Conservation (phyloP, 1,140 invertebrate species). For the Drosophila sp. region DNA sequence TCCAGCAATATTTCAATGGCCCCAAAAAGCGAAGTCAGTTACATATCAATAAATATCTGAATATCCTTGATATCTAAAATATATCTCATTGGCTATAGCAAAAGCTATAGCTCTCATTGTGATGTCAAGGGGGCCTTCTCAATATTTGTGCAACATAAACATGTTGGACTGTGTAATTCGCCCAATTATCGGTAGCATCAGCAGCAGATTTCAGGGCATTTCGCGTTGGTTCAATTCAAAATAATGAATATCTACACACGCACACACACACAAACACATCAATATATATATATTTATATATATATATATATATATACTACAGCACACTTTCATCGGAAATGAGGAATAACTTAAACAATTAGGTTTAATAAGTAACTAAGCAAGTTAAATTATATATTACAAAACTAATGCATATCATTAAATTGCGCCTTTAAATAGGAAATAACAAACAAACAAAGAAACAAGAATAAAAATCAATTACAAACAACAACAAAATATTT, state of each 20-base stretch:
- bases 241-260: neutral
- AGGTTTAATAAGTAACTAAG: slow-evolving; percentile 9
- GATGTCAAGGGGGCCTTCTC: too few species aligned
- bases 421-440: slow-evolving; percentile 79
- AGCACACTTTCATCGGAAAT: slow-evolving; percentile 26
- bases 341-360: slow-evolving; percentile 8
- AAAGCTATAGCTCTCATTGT: too few species aligned
- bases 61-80: too few species aligned
- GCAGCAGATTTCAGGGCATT: neutral
- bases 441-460: slow-evolving; percentile 44
- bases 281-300: neutral
- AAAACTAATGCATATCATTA: slow-evolving; percentile 83
- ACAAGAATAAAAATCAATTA: slow-evolving; percentile 42
- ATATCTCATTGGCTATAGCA: too few species aligned
- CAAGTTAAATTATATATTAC: slow-evolving; percentile 51
- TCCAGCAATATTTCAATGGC: slow-evolving; percentile 33
- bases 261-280: neutral
- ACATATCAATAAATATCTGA: too few species aligned
- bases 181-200: neutral
- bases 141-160: too few species aligned
- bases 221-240: slow-evolving; percentile 5
- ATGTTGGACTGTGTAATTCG: neutral
- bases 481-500: slow-evolving; percentile 65
- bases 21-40: neutral
- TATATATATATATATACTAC: neutral